Percentiles rank a stretch among this genome's conserved stretches.
Conservation (phyloP, 2,888 invertebrate genomes). For the Choreutis nemorana region DNA sequence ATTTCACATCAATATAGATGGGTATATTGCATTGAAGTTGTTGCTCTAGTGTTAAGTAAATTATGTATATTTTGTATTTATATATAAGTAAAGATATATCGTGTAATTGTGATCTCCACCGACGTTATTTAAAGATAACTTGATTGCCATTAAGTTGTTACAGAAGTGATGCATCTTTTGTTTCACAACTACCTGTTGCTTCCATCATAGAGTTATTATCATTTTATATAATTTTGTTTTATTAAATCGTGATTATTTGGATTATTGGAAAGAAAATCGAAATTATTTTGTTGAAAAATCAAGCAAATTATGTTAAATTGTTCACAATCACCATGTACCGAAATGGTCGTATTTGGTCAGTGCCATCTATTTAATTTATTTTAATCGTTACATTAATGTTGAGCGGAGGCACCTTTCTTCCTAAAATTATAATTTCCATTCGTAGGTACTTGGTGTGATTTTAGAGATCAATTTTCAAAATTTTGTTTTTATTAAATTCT, state of each 20-base stretch:
- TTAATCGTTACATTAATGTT: conserved; percentile 41
- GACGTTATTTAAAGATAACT: conserved; percentile 63
- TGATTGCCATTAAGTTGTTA: conserved; percentile 61
- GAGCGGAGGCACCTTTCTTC: conserved; percentile 38
- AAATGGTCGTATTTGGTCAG: conserved; percentile 49
- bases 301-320: conserved; percentile 35
- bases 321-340: conserved; percentile 52
- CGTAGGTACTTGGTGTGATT: conserved; percentile 61
- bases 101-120: conserved; percentile 67
- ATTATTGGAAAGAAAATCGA: conserved; percentile 27
- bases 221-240: conserved; percentile 34
- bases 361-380: conserved; percentile 63
- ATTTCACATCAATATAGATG: conserved; percentile 59
- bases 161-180: conserved; percentile 40
- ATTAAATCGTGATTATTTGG: conserved; percentile 45
- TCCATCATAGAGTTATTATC: conserved; percentile 54
- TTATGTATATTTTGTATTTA: conserved; percentile 65
- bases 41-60: conserved; percentile 48
- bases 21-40: conserved; percentile 62
- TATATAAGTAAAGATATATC: conserved; percentile 47
- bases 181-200: conserved; percentile 49
- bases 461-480: conserved; percentile 35
- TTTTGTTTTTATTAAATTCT: conserved; percentile 22
- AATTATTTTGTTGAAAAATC: conserved; percentile 40
- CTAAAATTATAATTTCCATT: conserved; percentile 39